Base-by-base conservation (phyloP, 1,140 invertebrate genomes). In the Leptinotarsa texana region DNA sequence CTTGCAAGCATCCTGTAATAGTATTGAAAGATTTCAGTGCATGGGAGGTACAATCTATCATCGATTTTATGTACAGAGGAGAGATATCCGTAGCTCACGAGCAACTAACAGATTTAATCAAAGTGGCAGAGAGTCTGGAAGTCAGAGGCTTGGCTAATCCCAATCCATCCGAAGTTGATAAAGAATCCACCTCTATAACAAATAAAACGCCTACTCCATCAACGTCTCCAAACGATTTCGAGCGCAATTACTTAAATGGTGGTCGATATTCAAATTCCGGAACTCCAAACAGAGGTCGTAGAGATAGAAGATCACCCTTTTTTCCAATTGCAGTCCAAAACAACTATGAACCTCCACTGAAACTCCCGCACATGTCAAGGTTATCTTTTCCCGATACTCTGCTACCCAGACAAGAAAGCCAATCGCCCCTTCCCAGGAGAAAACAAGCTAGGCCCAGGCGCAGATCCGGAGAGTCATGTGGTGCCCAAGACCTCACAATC, bases 1-100 rank as follows among this genome's bases (percentile, higher is more conserved):
- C 95, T n/a, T 96, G 94, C 88, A 95, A 96, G 83, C 95, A 96
- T 84, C 95, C 95, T 13, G 94, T 96, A 67, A 95, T 97, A 82
- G 94, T 96, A 66, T 85, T 96, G 21, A 96, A 96, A 85, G 95
- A 96, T 85, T 94, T 96, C 80, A 89, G 91, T 80, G 93, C 92
- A 73, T 93, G 93, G 89, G 94, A 96, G 79, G 91, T 96, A 57
- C 92, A 95, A 82, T 93, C 94, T 6, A 92, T 96, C 33, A 92
- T 96, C 63, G 94, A 96, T 85, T 97, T 97, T 79, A 97, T 96
- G 94, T 96, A 96, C 86, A 91, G 93, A 70, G 95, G 95, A 42
- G 94, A 96, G 86, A 94, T 96, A 69, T 93, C 92, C 70, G 93
- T 96, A 3, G 91, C 91, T 1, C 93, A 95, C 80, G 94, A 96